Evolutionary conservation across 2,797 vertebrate genomes (phyloP).

Genomic region (Rhincodon typus): DNA sequence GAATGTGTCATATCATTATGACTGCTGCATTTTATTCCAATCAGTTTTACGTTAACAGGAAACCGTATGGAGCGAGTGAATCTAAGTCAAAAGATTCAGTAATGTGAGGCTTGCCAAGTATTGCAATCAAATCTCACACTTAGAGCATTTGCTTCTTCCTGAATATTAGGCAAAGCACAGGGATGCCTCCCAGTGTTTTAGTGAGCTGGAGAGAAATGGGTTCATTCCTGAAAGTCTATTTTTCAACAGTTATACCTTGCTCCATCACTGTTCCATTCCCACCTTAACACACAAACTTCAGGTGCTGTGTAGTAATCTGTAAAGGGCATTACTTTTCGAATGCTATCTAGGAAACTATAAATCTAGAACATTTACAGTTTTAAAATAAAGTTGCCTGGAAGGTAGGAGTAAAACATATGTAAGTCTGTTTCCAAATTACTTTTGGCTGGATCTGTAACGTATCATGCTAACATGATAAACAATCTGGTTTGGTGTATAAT

Average conservation of each 20-base stretch:
- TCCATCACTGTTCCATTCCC: slow-evolving; percentile 38
- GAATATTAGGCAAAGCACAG: slow-evolving; percentile 6
- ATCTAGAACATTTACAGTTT: too few relatives aligned
- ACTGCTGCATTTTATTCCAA: slow-evolving; percentile 7
- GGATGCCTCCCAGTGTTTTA: slow-evolving; percentile 9
- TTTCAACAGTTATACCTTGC: slow-evolving; percentile 16
- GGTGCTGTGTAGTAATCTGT: slow-evolving; percentile 42
- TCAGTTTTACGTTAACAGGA: not conserved
- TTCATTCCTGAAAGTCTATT: not conserved
- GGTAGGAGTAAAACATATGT: not conserved
- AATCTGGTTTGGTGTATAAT: not conserved
- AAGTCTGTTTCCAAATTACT: not conserved
- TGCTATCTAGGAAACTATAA: too few relatives aligned
- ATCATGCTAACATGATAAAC: slow-evolving; percentile 17
- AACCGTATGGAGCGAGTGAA: not conserved
- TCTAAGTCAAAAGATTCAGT: not conserved
- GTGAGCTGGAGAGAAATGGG: not conserved
- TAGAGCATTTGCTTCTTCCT: not conserved
- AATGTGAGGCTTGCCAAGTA: not conserved
- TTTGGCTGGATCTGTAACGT: not conserved
- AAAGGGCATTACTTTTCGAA: slow-evolving; percentile 37
- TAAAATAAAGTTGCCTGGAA: slow-evolving; percentile 1
- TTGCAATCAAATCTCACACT: slow-evolving; percentile 21
- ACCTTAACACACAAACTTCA: slow-evolving; percentile 30
- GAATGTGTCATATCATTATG: not conserved